Percentiles rank a stretch among this genome's conserved stretches.
These are phyloP conservation scores for Drosophila hawaiiensis DNA, from an alignment of 2,888 invertebrate species.

Conservation along the genomic window DNA sequence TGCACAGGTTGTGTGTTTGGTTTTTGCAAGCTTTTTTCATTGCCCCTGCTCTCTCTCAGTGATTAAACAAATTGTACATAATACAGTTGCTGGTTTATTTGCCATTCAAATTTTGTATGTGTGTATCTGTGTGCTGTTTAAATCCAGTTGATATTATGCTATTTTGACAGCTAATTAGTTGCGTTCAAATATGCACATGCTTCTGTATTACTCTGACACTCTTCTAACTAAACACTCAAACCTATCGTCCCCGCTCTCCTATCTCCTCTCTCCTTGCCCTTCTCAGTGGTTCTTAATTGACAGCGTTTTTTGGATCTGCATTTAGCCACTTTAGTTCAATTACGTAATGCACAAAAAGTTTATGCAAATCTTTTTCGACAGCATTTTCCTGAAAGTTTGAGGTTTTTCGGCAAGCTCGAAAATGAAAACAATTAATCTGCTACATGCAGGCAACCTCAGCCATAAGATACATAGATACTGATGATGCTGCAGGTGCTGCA, in stretches of 20 bases:
- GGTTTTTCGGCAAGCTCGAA: slow-evolving; percentile 10
- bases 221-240: background rate
- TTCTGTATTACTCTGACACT: slow-evolving; percentile 15
- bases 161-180: slow-evolving; percentile 83
- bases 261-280: background rate
- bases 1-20: slow-evolving; percentile 32
- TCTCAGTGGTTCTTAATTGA: slow-evolving; percentile 47
- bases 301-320: slow-evolving; percentile 19
- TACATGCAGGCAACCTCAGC: slow-evolving; percentile 35
- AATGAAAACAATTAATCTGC: slow-evolving; percentile 48
- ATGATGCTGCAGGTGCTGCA: slow-evolving; percentile 45
- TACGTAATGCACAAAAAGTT: slow-evolving; percentile 28
- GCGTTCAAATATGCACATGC: slow-evolving; percentile 51
- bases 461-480: slow-evolving; percentile 26
- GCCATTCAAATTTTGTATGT: slow-evolving; percentile 48
- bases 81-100: slow-evolving; percentile 59
- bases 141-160: slow-evolving; percentile 70
- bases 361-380: slow-evolving; percentile 30
- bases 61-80: slow-evolving; percentile 60
- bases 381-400: slow-evolving; percentile 12
- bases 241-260: background rate
- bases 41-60: slow-evolving; percentile 2
- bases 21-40: slow-evolving; percentile 29
- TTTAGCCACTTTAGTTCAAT: slow-evolving; percentile 16
- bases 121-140: slow-evolving; percentile 35